Base-by-base conservation (phyloP, 2,888 invertebrate genomes). In the Drosophila koepferae region DNA sequence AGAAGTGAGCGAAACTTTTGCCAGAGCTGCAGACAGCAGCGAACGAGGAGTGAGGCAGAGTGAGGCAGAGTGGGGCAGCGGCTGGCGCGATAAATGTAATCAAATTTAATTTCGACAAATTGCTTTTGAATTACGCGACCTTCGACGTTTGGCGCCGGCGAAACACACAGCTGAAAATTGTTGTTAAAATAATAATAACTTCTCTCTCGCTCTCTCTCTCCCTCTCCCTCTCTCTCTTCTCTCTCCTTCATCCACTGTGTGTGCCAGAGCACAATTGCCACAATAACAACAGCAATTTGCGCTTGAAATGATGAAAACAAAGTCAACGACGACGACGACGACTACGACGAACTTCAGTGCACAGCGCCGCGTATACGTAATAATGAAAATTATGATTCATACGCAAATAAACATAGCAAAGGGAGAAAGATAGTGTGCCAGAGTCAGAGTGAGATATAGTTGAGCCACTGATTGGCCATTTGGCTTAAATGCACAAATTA, bases 21-120 rank as follows among this genome's bases (percentile, higher is more conserved):
- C 41, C 31, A 41, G 40, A 51, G 64, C 62, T 56, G 53, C 51
- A 58, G 56, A 61, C 58, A 8, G 58, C 55, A 71, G 46, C 44
- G 14, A 18, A 6, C 18, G 34, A 38, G 41, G 38, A 38, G 38
- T 6, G 38, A 38, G 14, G 16, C 14, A 38, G 38, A 38, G 38
- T 2, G 36, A 1, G 36, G 1, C 12, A 14, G 36, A 36, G 36
- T 53, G 59, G 64, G 62, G 61, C 73, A 55, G 72, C 80, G 78
- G 76, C 59, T 86, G 81, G 86, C 89, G 80, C 82, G 78, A 87
- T 87, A 84, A 86, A 84, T 85, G 88, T 76, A 86, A 86, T 86
- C 89, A 86, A 86, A 86, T 90, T 86, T 86, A 86, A 86, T 86
- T 86, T 86, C 89, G 72, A 88, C 86, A 86, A 86, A 90, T 86